Base-by-base conservation (phyloP, 2,797 vertebrate species). In the Atherinosoma microstoma region DNA sequence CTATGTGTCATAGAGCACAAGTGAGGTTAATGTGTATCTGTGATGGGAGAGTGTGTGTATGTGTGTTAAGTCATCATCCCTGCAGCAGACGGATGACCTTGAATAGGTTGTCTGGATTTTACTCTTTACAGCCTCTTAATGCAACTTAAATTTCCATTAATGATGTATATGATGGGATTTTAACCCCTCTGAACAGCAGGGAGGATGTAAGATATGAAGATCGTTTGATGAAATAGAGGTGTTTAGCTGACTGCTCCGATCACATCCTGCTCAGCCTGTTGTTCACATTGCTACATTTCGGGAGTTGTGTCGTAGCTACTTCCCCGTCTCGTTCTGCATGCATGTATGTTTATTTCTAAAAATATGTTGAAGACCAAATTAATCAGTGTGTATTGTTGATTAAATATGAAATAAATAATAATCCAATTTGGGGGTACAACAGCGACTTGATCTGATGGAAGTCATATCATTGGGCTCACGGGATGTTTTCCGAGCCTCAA, bases 11-110 rank as follows among this genome's bases (percentile, higher is more conserved):
- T 30, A 65, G 80, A 79, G 76, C 72, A 65, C 42, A 74, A 76
- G 71, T 75, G 75, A 81, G 79, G 82, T 86, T 81, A 89, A 79
- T 75, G 67, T 68, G 58, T 53, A 42, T 60, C 64, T 8, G 18
- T 61, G 63, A 51, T 57, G 32, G 22, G 30, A 58, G 62, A 63
- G 10, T 32, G 65, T 30, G 24, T 64, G 22, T 61, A 47, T 67
- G 58, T 64, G 61, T 66, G 47, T 22, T 68, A 58, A 57, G 42
- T 64, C 72, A 75, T 15, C 20, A 24, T 75, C 68, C 73, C 75
- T 42, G 51, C 58, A 70, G 58, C 20, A 13, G 58, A 76, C 62
- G 42, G 54, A 22, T 80, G 62, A 81, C 80, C 86, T 70, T 75
- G 59, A 20, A 4, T 70, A 4, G 59, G 40, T 42, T 36, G 62